Base-by-base conservation (phyloP, 53 echinoderm and acorn worm species). In the Actinopyga echinites region DNA sequence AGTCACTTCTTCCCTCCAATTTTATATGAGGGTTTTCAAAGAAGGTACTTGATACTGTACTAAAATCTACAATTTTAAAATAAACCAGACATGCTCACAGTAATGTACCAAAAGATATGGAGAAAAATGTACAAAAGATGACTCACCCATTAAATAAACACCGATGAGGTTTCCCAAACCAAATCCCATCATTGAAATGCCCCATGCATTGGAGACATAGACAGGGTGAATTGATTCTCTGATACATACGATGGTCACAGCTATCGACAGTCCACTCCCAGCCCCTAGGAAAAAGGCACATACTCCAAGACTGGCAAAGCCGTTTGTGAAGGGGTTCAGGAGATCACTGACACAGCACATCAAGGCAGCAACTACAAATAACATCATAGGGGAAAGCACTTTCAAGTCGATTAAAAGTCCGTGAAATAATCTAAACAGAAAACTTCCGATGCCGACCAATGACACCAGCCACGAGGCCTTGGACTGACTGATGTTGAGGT, bases 81-180 rank as follows among this genome's bases (percentile, higher is more conserved):
- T n/a, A n/a, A n/a, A n/a, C n/a, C n/a, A n/a, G n/a, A n/a, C n/a
- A n/a, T n/a, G n/a, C n/a, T n/a, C n/a, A n/a, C n/a, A n/a, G n/a
- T n/a, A n/a, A n/a, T n/a, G n/a, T 49, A 15, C 17, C 7, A 15
- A 17, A 15, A 49, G 0, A 49, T 17, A 49, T 0, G 11, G 12
- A 49, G 17, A 17, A 2, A 5, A 37, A 49, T 6, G 17, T 3
- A 49, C 17, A 49, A 49, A 17, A 49, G 17, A 49, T 17, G 2
- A 67, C 69, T 67, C 52, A 83, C 83, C 83, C 83, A 83, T 83
- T 7, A 83, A 32, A 12, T 67, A 83, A 13, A 83, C 83, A 8
- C 83, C 83, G 30, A 83, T 45, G 5, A 83, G 83, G 21, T 52
- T 83, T 53, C 83, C 83, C 0, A 19, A 28, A 6, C 83, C 83